These are phyloP conservation scores for Tragelaphus eurycerus DNA, from an alignment of 2,797 vertebrate genomes.

Conservation along the genomic window DNA sequence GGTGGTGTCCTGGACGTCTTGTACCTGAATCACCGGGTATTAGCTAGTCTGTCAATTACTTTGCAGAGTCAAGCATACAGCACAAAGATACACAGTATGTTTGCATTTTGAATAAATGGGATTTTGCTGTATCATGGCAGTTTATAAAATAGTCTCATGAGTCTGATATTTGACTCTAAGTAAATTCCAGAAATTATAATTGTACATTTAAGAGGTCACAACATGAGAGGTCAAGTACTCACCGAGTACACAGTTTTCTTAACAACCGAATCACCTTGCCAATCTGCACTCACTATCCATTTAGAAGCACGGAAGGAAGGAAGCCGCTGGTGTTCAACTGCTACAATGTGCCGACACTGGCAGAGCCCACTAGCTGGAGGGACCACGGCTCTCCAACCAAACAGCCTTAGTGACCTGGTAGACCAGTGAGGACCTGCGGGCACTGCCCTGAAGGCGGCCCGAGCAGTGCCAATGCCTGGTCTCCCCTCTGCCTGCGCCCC, in stretches of 20 bases:
- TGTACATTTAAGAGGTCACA: slow-evolving; percentile 33
- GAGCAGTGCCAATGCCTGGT: background rate
- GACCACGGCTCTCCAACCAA: background rate
- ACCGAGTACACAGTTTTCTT: slow-evolving; percentile 43
- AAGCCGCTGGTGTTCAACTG: background rate
- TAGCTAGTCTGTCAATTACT: background rate
- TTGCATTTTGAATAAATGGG: slow-evolving; percentile 12
- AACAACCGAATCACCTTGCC: background rate
- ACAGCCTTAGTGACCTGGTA: background rate
- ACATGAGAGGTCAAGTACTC: slow-evolving; percentile 56
- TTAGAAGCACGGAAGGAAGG: background rate
- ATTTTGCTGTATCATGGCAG: slow-evolving; percentile 54
- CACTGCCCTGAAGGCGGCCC: background rate
- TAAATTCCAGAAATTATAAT: slow-evolving; percentile 24
- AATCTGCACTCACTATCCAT: background rate
- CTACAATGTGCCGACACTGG: background rate
- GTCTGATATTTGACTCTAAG: slow-evolving; percentile 37
- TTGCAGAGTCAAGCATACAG: background rate
- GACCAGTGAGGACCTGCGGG: background rate
- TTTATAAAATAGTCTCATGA: slow-evolving; percentile 48
- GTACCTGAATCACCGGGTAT: background rate
- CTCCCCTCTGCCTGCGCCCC: background rate
- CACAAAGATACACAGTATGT: slow-evolving; percentile 23
- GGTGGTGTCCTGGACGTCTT: background rate
- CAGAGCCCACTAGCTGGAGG: background rate